Percentiles rank a stretch among this genome's conserved stretches.
phyloP scores from a whole-genome alignment of 1,140 invertebrate species.

The Oedothorax gibbosus region DNA sequence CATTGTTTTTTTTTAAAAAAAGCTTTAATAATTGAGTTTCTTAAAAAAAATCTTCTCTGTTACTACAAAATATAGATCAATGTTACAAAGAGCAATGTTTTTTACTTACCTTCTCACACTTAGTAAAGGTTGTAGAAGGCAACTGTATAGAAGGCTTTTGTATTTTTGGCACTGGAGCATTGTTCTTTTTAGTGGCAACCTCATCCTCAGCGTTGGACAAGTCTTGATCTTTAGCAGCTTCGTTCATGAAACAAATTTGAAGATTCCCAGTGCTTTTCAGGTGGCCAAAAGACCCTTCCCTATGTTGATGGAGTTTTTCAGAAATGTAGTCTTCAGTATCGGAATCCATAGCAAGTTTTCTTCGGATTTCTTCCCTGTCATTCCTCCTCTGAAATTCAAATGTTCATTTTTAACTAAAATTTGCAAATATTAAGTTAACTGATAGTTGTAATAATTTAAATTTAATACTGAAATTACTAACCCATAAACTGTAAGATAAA shows the following conservation, averaged over 20 bases:
- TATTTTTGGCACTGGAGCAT: constrained; percentile 20
- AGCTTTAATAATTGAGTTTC: too few relatives aligned
- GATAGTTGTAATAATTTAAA: too few relatives aligned
- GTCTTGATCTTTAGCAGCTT: constrained; percentile 81
- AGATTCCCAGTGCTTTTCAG: constrained; percentile 91
- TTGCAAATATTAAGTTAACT: too few relatives aligned
- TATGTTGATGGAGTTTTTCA: constrained; percentile 43
- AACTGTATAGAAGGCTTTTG: constrained; percentile 41
- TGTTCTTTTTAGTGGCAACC: background rate
- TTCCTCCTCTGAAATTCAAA: constrained; percentile 69
- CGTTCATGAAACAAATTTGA: constrained; percentile 96
- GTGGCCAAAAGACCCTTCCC: constrained; percentile 71
- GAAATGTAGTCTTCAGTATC: constrained; percentile 79
- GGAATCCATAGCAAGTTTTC: constrained; percentile 86
- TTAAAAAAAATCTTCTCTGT: too few relatives aligned
- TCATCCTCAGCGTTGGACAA: constrained; percentile 44
- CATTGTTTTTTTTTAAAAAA: too few relatives aligned
- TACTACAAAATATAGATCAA: background rate
- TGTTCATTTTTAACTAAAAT: too few relatives aligned
- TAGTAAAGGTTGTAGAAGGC: constrained; percentile 22
- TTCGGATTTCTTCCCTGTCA: constrained; percentile 91
- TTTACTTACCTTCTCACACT: constrained; percentile 37
- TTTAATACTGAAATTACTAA: too few relatives aligned
- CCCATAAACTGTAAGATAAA: too few relatives aligned
- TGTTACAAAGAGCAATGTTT: background rate